These are phyloP conservation scores for Diorhabda elongata DNA, from an alignment of 1,140 invertebrate genomes.

Conservation along the genomic window DNA sequence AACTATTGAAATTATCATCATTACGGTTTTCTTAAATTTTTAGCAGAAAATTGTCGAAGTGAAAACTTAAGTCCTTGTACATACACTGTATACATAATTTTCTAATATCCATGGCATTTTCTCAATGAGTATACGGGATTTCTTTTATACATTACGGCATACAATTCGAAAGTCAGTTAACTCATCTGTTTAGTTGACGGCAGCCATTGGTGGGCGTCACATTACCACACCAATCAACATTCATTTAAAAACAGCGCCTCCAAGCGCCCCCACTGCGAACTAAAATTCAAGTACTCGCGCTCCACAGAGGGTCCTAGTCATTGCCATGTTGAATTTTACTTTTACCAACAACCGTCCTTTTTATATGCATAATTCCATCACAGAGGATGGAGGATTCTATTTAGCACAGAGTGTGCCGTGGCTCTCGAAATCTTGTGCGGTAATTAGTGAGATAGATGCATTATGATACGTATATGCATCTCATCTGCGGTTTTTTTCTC, in stretches of 20 bases:
- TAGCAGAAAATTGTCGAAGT: too few relatives aligned
- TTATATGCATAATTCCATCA: background rate
- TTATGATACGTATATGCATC: background rate
- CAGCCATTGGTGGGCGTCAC: conserved; percentile 28
- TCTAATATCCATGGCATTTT: too few relatives aligned
- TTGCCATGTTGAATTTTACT: background rate
- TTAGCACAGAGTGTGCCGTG: background rate
- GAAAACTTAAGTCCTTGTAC: too few relatives aligned
- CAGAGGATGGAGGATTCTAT: background rate
- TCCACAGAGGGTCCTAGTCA: background rate
- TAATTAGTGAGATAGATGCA: conserved; percentile 2
- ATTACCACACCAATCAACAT: conserved; percentile 13
- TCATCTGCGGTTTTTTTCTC: background rate
- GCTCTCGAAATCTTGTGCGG: background rate
- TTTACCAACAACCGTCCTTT: background rate
- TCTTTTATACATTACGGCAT: too few relatives aligned
- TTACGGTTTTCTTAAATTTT: too few relatives aligned
- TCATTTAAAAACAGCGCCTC: conserved; percentile 12
- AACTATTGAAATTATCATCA: too few relatives aligned
- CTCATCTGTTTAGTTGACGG: conserved; percentile 4
- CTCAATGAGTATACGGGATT: too few relatives aligned
- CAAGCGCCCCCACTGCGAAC: background rate
- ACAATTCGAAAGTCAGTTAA: background rate
- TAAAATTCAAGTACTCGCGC: conserved; percentile 3
- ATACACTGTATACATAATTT: too few relatives aligned